Evolutionary conservation across 2,888 invertebrate genomes (phyloP), one percentile per base, ranked within the genome.

Genomic region (Protophormia terraenovae): DNA sequence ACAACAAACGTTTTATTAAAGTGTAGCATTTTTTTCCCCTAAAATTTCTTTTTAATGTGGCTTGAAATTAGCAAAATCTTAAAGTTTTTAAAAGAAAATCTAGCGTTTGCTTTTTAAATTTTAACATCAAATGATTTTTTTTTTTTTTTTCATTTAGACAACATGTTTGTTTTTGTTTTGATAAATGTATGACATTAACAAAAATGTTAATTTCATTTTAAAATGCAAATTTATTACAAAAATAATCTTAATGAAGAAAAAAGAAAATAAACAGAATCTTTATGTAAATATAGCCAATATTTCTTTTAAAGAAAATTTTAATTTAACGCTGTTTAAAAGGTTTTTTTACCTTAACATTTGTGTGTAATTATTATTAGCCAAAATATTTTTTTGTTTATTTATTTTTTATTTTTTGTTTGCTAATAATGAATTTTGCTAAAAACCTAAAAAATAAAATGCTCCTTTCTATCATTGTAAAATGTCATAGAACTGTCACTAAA

Each of bases 401-500:
- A 10, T 60, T 10, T 60, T 12, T 35, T 35, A n/a, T n/a, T n/a
- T n/a, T n/a, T n/a, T n/a, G n/a, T n/a, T n/a, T n/a, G n/a, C n/a
- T n/a, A n/a, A n/a, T n/a, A n/a, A n/a, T n/a, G n/a, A n/a, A n/a
- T n/a, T n/a, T n/a, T n/a, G n/a, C n/a, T 2, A 12, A 38, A 50
- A 62, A 16, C 14, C 22, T 32, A 47, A 35, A 53, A 16, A 50
- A 75, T 35, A n/a, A n/a, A n/a, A 4, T 14, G 10, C 24, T 32
- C 32, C 29, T 72, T 27, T 66, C 67, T 47, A 73, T 76, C 72
- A 84, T 77, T 69, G 67, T 55, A 29, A 78, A 47, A 72, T 82
- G 85, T 82, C 85, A 71, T 69, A 38, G 6, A 41, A n/a, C 58
- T 85, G 85, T 82, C 85, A 75, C 73, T 69, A 58, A 81, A 71